Evolutionary conservation across 2,797 vertebrate species (phyloP).

Genomic region (Notamacropus eugenii): DNA sequence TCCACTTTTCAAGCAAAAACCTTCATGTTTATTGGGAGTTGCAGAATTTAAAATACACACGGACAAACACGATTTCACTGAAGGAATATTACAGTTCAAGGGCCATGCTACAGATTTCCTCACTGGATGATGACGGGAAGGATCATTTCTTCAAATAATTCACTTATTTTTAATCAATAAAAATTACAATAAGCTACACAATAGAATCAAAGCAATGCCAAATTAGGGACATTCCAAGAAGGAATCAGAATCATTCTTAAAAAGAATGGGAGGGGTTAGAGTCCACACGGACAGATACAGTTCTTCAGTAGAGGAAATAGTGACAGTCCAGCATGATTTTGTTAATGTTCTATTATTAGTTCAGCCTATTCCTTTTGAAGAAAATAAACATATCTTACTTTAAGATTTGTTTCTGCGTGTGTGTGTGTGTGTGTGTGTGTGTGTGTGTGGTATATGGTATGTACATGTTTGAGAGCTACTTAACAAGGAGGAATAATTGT

Average conservation of each 20-base stretch:
- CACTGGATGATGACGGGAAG: constrained; percentile 37
- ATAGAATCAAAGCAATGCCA: not conserved
- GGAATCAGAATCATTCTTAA: not conserved
- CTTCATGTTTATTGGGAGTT: constrained; percentile 46
- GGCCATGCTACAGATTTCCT: not conserved
- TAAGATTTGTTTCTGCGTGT: not conserved
- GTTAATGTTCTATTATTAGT: constrained; percentile 22
- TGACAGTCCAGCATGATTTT: not conserved
- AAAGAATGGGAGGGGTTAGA: not conserved
- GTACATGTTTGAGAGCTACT: not conserved
- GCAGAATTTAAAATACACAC: constrained; percentile 44
- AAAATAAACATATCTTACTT: not conserved
- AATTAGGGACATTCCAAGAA: constrained; percentile 29
- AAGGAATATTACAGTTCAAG: constrained; percentile 32
- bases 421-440: not conserved
- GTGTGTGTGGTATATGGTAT: not conserved
- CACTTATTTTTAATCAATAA: constrained; percentile 28
- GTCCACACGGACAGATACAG: not conserved
- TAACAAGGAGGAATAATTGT: not conserved
- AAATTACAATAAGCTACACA: constrained; percentile 19
- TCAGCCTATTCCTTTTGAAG: constrained; percentile 19
- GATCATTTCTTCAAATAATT: constrained; percentile 35
- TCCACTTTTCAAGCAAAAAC: constrained; percentile 62
- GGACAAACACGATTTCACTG: not conserved
- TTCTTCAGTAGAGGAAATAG: not conserved